These are phyloP conservation scores for Poeciliopsis gracilis DNA, from an alignment of 2,797 vertebrate genomes.

Conservation along the genomic window DNA sequence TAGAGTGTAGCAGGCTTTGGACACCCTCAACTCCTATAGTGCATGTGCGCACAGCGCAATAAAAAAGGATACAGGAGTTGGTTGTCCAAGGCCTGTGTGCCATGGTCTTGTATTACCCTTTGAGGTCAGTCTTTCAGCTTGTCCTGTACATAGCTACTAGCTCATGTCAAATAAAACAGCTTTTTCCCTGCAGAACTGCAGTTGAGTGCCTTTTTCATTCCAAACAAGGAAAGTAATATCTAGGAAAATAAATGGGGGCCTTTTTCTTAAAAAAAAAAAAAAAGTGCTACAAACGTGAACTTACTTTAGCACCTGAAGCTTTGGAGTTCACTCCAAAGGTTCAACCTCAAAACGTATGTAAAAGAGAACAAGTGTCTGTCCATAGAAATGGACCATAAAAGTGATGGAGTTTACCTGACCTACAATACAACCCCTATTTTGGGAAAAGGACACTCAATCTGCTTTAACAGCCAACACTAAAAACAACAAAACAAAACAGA, in stretches of 20 bases:
- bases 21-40: conserved; percentile 79
- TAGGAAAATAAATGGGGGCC: conserved; percentile 28
- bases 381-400: conserved; percentile 69
- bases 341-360: conserved; percentile 36
- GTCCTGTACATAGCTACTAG: conserved; percentile 65
- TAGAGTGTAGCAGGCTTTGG: conserved; percentile 70
- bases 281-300: conserved; percentile 62
- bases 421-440: conserved; percentile 42
- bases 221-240: conserved; percentile 41
- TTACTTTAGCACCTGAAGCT: conserved; percentile 70
- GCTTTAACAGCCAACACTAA: conserved; percentile 75
- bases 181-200: conserved; percentile 77
- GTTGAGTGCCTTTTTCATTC: conserved; percentile 62
- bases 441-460: conserved; percentile 55
- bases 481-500: conserved; percentile 73
- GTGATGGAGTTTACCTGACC: conserved; percentile 47
- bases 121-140: conserved; percentile 70
- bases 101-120: conserved; percentile 70
- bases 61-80: conserved; percentile 78
- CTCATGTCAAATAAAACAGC: conserved; percentile 56
- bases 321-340: conserved; percentile 42
- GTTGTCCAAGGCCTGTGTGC: conserved; percentile 68
- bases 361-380: conserved; percentile 51
- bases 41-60: conserved; percentile 87
- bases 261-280: conserved; percentile 11